A percentile compares a stretch with the other conserved stretches of the same genome.
Conservation (phyloP, 2,888 invertebrate genomes). For the Phengaris arion region DNA sequence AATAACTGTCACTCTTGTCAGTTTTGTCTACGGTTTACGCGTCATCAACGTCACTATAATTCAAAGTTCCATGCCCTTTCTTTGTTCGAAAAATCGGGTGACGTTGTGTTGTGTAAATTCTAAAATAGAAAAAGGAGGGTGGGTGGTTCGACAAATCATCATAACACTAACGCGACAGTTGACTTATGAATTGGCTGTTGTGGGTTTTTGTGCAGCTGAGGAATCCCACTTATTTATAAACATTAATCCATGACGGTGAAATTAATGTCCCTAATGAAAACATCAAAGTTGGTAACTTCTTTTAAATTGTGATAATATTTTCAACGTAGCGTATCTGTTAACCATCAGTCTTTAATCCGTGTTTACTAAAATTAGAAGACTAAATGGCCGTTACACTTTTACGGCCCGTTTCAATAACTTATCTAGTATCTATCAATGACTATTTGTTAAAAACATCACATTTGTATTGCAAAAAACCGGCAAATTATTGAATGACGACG, state of each 20-base stretch:
- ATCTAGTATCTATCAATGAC: no score
- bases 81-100: conserved; percentile 61
- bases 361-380: neutral
- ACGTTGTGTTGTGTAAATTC: conserved; percentile 39
- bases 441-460: no score
- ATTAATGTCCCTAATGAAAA: neutral
- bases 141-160: conserved; percentile 56
- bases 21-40: conserved; percentile 55
- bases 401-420: no score
- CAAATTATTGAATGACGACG: no score
- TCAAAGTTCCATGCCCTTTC: conserved; percentile 76
- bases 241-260: conserved; percentile 17
- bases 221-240: conserved; percentile 10
- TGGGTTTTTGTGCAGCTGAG: neutral
- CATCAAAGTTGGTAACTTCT: conserved; percentile 4
- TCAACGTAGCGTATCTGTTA: neutral
- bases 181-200: conserved; percentile 42
- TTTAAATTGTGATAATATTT: neutral
- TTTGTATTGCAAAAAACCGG: no score
- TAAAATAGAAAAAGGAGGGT: conserved; percentile 39
- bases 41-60: conserved; percentile 71
- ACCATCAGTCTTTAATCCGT: neutral
- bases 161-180: conserved; percentile 54
- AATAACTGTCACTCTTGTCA: conserved; percentile 70
- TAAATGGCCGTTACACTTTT: no score